phyloP scores from a whole-genome alignment of 2,113 vertebrate species.

The Scatophagus argus region DNA sequence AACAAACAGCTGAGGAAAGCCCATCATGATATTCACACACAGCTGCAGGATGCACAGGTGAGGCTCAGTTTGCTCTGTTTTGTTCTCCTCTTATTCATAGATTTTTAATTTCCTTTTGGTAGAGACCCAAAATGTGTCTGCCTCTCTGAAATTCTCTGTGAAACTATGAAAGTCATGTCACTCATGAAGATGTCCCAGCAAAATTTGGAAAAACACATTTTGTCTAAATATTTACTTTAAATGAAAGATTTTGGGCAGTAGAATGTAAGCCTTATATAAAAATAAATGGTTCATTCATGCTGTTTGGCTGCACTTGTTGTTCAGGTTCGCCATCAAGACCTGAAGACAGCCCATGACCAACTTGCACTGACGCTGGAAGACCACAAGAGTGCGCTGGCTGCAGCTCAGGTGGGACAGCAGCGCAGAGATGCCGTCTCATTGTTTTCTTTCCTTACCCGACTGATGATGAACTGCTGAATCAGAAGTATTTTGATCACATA shows the following conservation, averaged over 20 bases:
- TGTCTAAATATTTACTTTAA: too few species aligned
- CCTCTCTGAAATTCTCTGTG: not conserved
- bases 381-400: slow-evolving; percentile 98
- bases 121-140: not conserved
- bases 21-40: slow-evolving; percentile 94
- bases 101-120: not conserved
- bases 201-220: too few species aligned
- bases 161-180: too few species aligned
- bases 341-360: slow-evolving; percentile 91
- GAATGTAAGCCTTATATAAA: not conserved
- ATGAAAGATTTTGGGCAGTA: not conserved
- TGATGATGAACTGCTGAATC: not conserved
- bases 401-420: slow-evolving; percentile 90
- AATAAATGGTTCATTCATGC: not conserved
- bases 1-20: slow-evolving; percentile 95
- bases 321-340: slow-evolving; percentile 90
- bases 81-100: not conserved
- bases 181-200: not conserved
- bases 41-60: slow-evolving; percentile 96
- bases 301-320: not conserved
- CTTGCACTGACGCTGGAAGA: slow-evolving; percentile 95
- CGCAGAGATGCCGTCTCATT: not conserved
- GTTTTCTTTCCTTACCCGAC: slow-evolving; percentile 21
- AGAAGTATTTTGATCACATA: not conserved
- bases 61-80: slow-evolving; percentile 11